Evolutionary conservation across 1,140 invertebrate species (phyloP).

Genomic region (Hycleus cichorii): DNA sequence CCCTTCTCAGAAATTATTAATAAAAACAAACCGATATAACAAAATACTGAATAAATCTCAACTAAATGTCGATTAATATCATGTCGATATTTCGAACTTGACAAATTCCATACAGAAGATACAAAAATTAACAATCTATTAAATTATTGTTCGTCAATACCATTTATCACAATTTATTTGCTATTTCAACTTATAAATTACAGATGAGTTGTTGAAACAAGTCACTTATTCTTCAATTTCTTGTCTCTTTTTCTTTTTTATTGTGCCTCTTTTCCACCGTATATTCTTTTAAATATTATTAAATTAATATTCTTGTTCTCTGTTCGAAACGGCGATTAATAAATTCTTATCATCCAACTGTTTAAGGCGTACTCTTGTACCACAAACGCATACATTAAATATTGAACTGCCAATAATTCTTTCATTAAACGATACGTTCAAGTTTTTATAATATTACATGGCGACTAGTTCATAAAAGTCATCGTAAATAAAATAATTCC

Average conservation of each 20-base stretch:
- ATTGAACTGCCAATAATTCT: conserved; percentile 4
- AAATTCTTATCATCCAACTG: conserved; percentile 3
- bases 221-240: not conserved
- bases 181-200: conserved; percentile 17
- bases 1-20: conserved; percentile 1
- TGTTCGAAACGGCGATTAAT: not conserved
- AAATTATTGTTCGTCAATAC: conserved; percentile 7
- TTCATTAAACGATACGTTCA: not conserved
- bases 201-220: conserved; percentile 18
- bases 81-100: not conserved
- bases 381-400: conserved; percentile 1
- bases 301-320: conserved; percentile 8
- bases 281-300: not conserved
- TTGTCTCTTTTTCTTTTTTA: no score
- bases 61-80: conserved; percentile 2
- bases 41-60: conserved; percentile 4
- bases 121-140: conserved; percentile 7
- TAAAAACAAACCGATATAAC: not conserved
- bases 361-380: not conserved
- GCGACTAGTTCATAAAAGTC: no score
- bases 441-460: no score
- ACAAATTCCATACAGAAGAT: conserved; percentile 1
- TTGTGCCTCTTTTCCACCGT: no score
- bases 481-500: no score
- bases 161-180: conserved; percentile 11